Evolutionary conservation across 1,140 invertebrate species (phyloP).

Genomic region (Heliconius eleuchia): DNA sequence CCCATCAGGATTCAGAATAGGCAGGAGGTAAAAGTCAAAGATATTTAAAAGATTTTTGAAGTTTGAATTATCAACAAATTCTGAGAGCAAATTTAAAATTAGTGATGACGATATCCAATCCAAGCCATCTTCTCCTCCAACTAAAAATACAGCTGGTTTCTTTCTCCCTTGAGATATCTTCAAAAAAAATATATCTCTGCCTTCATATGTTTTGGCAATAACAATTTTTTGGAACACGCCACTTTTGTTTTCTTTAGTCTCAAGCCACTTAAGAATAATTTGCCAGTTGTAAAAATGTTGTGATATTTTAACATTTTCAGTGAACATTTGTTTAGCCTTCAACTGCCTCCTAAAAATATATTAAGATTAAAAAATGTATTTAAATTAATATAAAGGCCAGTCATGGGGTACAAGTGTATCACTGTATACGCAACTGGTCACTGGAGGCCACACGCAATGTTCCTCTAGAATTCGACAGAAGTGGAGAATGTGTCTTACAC

Average conservation of each 20-base stretch:
- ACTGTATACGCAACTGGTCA: too few species aligned
- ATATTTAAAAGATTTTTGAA: conserved; percentile 42
- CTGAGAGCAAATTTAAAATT: conserved; percentile 52
- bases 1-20: conserved; percentile 70
- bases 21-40: conserved; percentile 64
- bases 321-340: background rate
- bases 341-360: conserved; percentile 17
- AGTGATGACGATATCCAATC: conserved; percentile 68
- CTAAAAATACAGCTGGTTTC: conserved; percentile 58
- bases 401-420: too few species aligned
- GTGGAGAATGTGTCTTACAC: too few species aligned
- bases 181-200: conserved; percentile 60
- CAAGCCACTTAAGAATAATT: conserved; percentile 49
- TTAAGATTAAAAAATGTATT: background rate
- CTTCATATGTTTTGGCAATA: conserved; percentile 61
- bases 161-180: conserved; percentile 50
- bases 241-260: conserved; percentile 37
- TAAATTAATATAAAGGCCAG: background rate
- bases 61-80: conserved; percentile 43
- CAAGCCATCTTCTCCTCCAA: conserved; percentile 64
- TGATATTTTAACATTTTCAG: conserved; percentile 25
- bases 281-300: conserved; percentile 48
- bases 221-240: conserved; percentile 48
- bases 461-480: too few species aligned
- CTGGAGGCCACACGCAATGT: too few species aligned